These are phyloP conservation scores for Scopus umbretta DNA, from an alignment of 2,113 vertebrate genomes.

Conservation along the genomic window DNA sequence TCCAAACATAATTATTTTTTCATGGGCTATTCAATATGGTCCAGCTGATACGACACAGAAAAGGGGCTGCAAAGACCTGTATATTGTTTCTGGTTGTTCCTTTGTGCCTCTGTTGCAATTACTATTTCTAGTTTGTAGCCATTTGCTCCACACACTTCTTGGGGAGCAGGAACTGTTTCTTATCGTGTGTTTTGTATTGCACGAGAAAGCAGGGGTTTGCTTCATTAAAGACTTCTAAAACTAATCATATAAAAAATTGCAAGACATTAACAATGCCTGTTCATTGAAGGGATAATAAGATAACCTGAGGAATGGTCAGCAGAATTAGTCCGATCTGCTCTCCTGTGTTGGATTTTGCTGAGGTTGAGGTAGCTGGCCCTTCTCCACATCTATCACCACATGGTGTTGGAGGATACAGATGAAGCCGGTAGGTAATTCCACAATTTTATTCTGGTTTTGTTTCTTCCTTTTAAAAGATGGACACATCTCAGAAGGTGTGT, in stretches of 20 bases:
- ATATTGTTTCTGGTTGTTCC: background rate
- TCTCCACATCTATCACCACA: fast-evolving
- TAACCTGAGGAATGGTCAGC: background rate
- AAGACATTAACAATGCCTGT: background rate
- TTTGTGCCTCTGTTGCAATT: background rate
- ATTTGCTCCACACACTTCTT: background rate
- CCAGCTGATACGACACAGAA: background rate
- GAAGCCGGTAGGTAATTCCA: background rate
- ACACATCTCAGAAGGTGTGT: background rate
- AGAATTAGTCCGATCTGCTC: background rate
- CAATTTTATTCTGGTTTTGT: background rate
- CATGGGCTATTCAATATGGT: background rate
- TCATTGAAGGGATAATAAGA: background rate
- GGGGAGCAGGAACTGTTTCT: background rate
- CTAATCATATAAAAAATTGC: background rate
- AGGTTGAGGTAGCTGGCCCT: background rate
- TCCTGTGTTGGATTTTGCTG: background rate
- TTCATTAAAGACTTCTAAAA: background rate
- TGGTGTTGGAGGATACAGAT: background rate
- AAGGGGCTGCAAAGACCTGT: background rate
- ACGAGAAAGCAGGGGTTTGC: background rate
- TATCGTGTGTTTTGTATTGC: background rate
- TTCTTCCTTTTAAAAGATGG: background rate
- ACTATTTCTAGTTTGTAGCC: background rate
- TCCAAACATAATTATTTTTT: slow-evolving; percentile 1